Percentiles rank a stretch among this genome's conserved stretches.
Conservation (phyloP, 2,797 vertebrate genomes). For the Dendrocincla tyrannina region DNA sequence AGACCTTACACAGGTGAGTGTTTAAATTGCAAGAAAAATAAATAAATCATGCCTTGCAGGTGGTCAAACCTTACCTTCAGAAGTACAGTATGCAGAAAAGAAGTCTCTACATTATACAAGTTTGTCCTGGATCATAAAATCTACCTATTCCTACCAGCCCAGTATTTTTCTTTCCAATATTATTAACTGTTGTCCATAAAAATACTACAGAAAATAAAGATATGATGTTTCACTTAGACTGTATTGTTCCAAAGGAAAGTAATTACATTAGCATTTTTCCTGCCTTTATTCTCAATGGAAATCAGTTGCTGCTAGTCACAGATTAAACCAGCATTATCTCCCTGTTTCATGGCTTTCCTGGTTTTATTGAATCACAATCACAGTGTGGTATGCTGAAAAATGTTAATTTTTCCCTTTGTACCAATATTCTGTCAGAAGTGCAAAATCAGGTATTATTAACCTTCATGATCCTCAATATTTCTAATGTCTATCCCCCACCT, state of each 20-base stretch:
- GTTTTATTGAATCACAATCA: background rate
- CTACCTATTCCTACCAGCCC: background rate
- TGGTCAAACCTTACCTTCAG: background rate
- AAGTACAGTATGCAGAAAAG: background rate
- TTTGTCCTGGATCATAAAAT: background rate
- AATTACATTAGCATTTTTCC: constrained; percentile 38
- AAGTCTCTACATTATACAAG: background rate
- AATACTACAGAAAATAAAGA: background rate
- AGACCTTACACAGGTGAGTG: background rate
- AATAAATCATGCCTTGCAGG: background rate
- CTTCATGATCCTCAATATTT: background rate
- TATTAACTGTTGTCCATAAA: background rate
- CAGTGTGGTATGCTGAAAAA: background rate
- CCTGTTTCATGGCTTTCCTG: background rate
- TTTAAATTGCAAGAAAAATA: background rate
- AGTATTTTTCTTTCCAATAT: background rate
- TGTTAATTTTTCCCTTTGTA: background rate
- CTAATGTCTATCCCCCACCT: background rate
- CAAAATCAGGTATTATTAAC: background rate
- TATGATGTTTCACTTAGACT: background rate
- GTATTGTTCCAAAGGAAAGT: constrained; percentile 11
- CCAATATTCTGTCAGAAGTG: background rate
- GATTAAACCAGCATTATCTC: background rate
- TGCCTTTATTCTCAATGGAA: constrained; percentile 5
- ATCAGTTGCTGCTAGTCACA: background rate